Conservation (phyloP, 2,797 vertebrate species). For the Enteromius anoplus region DNA sequence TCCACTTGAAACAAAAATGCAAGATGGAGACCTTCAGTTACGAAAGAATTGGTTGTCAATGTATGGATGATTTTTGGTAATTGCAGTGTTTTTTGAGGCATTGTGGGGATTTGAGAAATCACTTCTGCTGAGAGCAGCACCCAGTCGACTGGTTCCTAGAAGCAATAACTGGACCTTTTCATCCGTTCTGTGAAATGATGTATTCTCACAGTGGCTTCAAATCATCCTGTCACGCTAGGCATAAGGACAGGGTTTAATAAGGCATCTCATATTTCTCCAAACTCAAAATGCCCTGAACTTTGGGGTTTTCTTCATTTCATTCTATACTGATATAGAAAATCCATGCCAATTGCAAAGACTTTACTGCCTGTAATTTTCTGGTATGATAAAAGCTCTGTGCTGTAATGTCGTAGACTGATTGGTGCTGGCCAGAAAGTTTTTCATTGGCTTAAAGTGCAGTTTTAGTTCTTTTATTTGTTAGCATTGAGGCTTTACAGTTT, state of each 20-base stretch:
- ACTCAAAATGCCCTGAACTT: constrained; percentile 20
- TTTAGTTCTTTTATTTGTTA: background rate
- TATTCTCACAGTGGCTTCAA: constrained; percentile 53
- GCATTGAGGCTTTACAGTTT: background rate
- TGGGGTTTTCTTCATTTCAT: constrained; percentile 9
- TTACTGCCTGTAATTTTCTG: constrained; percentile 15
- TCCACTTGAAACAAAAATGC: constrained; percentile 33
- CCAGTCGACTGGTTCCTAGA: constrained; percentile 27
- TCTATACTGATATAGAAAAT: constrained; percentile 17
- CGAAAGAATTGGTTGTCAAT: background rate
- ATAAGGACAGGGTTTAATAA: constrained; percentile 24
- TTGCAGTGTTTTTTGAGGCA: constrained; percentile 46
- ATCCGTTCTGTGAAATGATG: constrained; percentile 58
- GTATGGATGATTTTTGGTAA: constrained; percentile 43
- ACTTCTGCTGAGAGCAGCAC: constrained; percentile 41
- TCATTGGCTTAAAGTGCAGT: constrained; percentile 23
- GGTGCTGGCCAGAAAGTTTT: background rate
- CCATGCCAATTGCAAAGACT: constrained; percentile 26
- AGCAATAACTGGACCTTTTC: constrained; percentile 57
- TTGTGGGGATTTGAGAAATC: constrained; percentile 42
- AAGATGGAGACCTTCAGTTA: constrained; percentile 54
- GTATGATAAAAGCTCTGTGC: constrained; percentile 6
- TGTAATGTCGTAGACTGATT: constrained; percentile 14
- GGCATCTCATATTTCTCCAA: constrained; percentile 28
- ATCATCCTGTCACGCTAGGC: constrained; percentile 30